These are phyloP conservation scores for Eupithecia subfuscata DNA, from an alignment of 2,888 invertebrate genomes.

Conservation along the genomic window DNA sequence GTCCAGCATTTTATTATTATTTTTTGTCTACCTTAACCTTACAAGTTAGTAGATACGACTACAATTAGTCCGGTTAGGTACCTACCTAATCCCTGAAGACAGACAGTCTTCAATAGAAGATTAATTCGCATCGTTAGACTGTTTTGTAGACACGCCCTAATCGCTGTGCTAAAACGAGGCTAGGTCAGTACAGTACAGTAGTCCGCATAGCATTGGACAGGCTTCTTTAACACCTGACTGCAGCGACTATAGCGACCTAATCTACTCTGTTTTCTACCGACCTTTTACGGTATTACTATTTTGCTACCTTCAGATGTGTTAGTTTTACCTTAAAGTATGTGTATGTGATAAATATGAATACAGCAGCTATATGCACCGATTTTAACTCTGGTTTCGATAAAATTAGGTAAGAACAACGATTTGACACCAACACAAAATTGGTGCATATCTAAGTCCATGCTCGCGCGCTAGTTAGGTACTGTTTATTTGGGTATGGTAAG, in stretches of 20 bases:
- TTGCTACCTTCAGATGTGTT: not conserved
- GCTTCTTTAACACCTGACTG: conserved; percentile 44
- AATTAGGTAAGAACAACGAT: not conserved
- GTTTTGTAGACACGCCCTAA: not conserved
- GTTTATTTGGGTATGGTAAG: no score
- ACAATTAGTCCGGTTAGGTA: not conserved
- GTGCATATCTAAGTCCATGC: not conserved
- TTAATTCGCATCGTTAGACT: not conserved
- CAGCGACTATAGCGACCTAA: conserved; percentile 20
- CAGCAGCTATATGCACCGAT: not conserved
- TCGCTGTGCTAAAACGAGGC: conserved; percentile 32
- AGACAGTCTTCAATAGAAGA: not conserved
- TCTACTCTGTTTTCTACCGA: not conserved
- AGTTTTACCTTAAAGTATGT: not conserved
- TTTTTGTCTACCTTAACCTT: not conserved
- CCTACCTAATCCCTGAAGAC: no score
- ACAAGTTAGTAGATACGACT: no score
- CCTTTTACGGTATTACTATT: not conserved
- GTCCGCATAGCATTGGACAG: conserved; percentile 38
- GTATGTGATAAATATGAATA: no score
- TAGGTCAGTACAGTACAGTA: conserved; percentile 45
- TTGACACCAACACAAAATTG: not conserved
- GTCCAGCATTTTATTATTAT: not conserved
- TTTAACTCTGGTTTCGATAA: not conserved
- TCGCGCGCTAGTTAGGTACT: no score